Percentiles rank a stretch among this genome's conserved stretches.
Evolutionary conservation across 2,113 vertebrate genomes (phyloP).

Genomic region (Psephotus haematonotus): DNA sequence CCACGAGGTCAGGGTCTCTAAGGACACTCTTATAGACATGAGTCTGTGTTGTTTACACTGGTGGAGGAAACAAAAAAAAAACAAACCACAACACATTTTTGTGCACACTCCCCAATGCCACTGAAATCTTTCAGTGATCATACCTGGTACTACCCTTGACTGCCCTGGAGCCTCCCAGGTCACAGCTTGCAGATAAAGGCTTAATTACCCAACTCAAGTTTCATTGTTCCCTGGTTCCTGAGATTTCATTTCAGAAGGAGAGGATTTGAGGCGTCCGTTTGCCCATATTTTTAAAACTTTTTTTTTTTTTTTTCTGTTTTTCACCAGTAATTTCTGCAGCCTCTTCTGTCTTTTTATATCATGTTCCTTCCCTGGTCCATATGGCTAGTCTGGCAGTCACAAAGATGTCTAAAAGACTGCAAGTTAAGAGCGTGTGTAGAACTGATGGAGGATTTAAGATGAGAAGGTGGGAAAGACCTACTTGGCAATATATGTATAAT

Average conservation of each 20-base stretch:
- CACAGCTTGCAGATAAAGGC: neutral
- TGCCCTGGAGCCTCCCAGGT: neutral
- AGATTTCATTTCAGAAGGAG: neutral
- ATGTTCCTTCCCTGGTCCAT: neutral
- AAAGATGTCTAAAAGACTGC: neutral
- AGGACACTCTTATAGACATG: neutral
- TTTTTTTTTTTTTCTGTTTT: neutral
- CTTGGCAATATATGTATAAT: neutral
- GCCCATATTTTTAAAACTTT: neutral
- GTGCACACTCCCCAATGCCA: neutral
- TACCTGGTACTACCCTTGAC: neutral
- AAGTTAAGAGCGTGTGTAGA: neutral
- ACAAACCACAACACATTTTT: neutral
- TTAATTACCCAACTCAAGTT: neutral
- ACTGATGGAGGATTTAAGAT: neutral
- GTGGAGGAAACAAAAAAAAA: neutral
- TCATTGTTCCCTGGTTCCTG: neutral
- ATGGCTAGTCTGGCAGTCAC: neutral
- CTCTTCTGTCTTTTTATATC: neutral
- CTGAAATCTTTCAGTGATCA: neutral
- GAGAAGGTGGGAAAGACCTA: neutral
- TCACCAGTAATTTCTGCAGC: neutral
- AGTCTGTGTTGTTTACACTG: neutral
- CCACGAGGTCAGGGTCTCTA: neutral
- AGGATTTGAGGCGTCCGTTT: neutral